These are phyloP conservation scores for Mycteria americana DNA, from an alignment of 2,797 vertebrate genomes.

Conservation along the genomic window DNA sequence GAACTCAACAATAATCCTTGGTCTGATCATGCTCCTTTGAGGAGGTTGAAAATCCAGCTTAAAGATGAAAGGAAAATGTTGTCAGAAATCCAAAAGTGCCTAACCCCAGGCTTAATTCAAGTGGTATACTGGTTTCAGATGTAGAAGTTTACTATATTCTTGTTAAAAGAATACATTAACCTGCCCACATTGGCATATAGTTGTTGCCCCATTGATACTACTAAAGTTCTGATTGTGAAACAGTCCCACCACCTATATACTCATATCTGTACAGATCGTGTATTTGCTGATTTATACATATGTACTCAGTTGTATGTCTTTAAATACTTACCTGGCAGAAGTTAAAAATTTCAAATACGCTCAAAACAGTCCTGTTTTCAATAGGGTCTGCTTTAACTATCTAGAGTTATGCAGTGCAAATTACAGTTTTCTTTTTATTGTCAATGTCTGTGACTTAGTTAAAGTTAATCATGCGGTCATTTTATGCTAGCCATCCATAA, in stretches of 20 bases:
- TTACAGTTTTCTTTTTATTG: conserved; percentile 52
- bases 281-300: background rate
- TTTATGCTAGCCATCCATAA: conserved; percentile 36
- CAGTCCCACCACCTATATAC: background rate
- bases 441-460: conserved; percentile 49
- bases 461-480: conserved; percentile 62
- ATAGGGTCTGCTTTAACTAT: background rate
- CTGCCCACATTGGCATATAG: background rate
- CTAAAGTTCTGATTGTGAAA: background rate
- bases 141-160: background rate
- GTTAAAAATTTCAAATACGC: background rate
- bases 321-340: background rate
- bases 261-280: background rate
- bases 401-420: background rate
- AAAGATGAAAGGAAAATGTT: background rate
- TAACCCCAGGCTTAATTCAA: background rate
- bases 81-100: conserved; percentile 3
- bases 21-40: background rate
- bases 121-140: background rate
- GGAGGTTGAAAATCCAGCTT: background rate
- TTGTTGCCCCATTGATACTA: background rate
- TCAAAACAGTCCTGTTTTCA: background rate
- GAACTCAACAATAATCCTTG: background rate
- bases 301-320: background rate
- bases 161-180: background rate